These are phyloP conservation scores for Ctenosaura bakeri DNA, from an alignment of 2,797 vertebrate genomes.

Conservation along the genomic window DNA sequence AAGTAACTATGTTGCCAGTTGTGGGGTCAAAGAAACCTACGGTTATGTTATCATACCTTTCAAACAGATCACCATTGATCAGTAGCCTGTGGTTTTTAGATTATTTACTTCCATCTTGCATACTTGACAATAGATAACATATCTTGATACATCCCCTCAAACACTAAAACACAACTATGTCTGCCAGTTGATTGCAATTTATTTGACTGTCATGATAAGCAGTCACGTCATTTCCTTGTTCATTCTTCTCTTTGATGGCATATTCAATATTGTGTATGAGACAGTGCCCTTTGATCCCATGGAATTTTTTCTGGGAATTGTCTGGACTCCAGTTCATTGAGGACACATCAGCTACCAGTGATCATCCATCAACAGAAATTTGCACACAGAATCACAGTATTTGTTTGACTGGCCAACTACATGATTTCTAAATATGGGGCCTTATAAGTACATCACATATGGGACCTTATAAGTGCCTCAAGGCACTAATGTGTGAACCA, in stretches of 20 bases:
- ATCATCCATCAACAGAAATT: neutral
- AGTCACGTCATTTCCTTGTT: neutral
- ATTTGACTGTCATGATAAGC: neutral
- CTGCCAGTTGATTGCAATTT: neutral
- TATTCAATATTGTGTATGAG: neutral
- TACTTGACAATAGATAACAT: neutral
- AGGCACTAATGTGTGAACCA: neutral
- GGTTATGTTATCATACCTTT: neutral
- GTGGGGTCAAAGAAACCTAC: neutral
- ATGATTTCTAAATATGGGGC: neutral
- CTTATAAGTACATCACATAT: neutral
- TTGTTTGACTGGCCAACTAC: neutral
- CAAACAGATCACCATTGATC: neutral
- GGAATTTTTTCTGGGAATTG: neutral
- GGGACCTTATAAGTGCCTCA: neutral
- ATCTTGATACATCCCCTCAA: neutral
- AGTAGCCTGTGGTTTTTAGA: neutral
- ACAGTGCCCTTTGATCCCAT: neutral
- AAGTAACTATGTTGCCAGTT: neutral
- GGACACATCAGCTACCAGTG: neutral
- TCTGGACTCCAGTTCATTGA: neutral
- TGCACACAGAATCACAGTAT: neutral
- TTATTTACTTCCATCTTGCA: neutral
- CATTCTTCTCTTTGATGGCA: neutral
- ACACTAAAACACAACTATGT: neutral